Evolutionary conservation across 2,113 vertebrate genomes (phyloP).

Genomic region (Poecile atricapillus): DNA sequence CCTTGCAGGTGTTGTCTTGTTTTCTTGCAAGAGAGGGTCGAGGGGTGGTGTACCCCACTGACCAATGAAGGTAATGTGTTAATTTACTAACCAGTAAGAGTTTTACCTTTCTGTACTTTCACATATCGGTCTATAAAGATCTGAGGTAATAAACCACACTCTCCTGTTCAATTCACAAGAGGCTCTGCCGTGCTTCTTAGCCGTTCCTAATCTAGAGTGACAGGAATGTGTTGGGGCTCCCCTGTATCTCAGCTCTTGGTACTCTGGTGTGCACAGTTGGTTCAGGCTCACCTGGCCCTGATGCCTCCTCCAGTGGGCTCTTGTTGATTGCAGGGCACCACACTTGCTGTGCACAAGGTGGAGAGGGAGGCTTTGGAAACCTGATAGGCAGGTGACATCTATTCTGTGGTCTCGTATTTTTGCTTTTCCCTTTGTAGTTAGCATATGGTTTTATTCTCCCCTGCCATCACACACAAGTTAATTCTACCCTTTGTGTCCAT

Average conservation of each 20-base stretch:
- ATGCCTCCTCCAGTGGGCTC: background rate
- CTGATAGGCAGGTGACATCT: background rate
- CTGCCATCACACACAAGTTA: background rate
- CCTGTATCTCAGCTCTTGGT: background rate
- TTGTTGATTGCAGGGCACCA: background rate
- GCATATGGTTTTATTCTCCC: background rate
- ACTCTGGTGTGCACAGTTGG: rapidly evolving
- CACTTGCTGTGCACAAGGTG: background rate
- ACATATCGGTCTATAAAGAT: no score
- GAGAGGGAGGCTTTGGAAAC: background rate
- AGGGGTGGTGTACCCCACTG: no score
- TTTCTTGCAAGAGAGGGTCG: no score
- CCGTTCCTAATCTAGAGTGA: no score
- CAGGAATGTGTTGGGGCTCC: background rate
- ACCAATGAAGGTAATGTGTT: no score
- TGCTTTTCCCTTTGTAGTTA: background rate
- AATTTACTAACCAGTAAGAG: no score
- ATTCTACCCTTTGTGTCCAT: background rate
- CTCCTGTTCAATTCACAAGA: no score
- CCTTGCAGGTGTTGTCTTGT: no score
- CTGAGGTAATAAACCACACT: no score
- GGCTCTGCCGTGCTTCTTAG: no score
- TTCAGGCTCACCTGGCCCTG: background rate
- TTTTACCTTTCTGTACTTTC: no score
- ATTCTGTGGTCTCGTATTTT: background rate